Evolutionary conservation across 2,797 vertebrate genomes (phyloP), one percentile per base, ranked within the genome.

Genomic region (Phaenicophaeus curvirostris): DNA sequence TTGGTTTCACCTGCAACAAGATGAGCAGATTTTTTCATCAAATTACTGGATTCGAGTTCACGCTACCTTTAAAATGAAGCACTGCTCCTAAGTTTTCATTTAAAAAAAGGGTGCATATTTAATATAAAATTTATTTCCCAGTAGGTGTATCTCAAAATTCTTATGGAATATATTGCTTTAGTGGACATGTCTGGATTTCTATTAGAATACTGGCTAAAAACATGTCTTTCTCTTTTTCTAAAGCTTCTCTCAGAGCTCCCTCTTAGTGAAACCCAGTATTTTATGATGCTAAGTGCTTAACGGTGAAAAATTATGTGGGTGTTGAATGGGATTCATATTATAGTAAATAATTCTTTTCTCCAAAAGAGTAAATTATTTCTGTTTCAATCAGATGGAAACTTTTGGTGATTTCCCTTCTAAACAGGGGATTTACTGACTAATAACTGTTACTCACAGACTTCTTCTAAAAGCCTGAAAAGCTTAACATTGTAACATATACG

Each of bases 391-490:
- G 46, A 72, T 0, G 27, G 85, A 92, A 95, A 93, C 76, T 88
- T 92, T 37, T 24, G 8, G 76, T 82, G 51, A 69, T 78, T 92
- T 35, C 76, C 78, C 69, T 91, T 23, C 55, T 15, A 63, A 88
- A 53, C 4, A 91, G 78, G n/a, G 73, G 66, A 73, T 88, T 95
- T 89, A 86, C 91, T 88, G 67, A 91, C 48, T 88, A 78, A 33
- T 65, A 89, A 72, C 24, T 78, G 66, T 39, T 72, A 71, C 19
- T 77, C 14, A 2, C 28, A 41, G 89, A 54, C 42, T 65, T 79
- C 73, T 88, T 53, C 54, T 69, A 69, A 80, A 81, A 92, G 46
- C 37, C 37, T 79, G 51, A 76, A 82, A 84, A 90, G 42, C 77
- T 91, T 48, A 92, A 42, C 37, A 55, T 15, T 33, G 24, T 35